Conservation (phyloP, 1,140 invertebrate species). For the Pseudomyrmex pallidus region DNA sequence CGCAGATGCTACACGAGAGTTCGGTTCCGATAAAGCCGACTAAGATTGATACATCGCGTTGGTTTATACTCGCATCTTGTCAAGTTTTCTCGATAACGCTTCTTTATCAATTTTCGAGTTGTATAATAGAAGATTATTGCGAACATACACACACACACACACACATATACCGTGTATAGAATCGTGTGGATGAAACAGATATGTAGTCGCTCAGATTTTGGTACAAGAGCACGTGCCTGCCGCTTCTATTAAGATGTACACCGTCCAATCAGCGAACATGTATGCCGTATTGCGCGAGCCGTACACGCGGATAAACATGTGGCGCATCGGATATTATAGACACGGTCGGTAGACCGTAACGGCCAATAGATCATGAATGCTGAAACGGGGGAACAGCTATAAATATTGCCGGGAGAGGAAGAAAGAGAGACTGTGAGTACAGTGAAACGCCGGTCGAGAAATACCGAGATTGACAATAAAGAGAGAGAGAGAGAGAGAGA, state of each 20-base stretch:
- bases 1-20: neutral
- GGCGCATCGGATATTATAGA: constrained; percentile 45
- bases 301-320: constrained; percentile 44
- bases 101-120: neutral
- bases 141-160: neutral
- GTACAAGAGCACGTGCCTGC: constrained; percentile 13
- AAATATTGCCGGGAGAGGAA: constrained; percentile 40
- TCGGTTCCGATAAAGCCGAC: neutral
- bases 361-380: constrained; percentile 31
- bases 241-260: constrained; percentile 33
- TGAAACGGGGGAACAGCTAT: constrained; percentile 38
- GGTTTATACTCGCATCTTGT: constrained; percentile 37
- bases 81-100: neutral
- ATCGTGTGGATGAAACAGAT: neutral
- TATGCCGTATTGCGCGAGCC: constrained; percentile 17
- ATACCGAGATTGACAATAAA: constrained; percentile 61
- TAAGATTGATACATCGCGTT: neutral
- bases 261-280: constrained; percentile 30
- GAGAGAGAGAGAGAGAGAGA: neutral
- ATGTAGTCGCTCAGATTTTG: constrained; percentile 6
- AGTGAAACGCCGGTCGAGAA: neutral
- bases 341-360: constrained; percentile 18
- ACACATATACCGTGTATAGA: too few species aligned
- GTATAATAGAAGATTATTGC: neutral
- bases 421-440: neutral